A percentile compares a stretch with the other conserved stretches of the same genome.
Conservation (phyloP, 2,797 vertebrate species). For the Gymnothorax reevesii region DNA sequence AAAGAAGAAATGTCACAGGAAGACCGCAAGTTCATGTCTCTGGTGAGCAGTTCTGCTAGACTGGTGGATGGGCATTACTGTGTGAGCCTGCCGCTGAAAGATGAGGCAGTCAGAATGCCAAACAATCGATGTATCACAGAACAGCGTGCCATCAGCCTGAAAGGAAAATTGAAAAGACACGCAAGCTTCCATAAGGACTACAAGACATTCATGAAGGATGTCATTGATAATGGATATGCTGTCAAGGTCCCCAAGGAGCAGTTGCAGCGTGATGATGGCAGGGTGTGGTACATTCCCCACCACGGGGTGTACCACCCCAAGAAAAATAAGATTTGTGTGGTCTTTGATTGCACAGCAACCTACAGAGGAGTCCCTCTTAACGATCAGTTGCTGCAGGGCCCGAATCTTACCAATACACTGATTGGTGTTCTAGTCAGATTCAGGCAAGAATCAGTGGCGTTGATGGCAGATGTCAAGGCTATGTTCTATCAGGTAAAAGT, state of each 20-base stretch:
- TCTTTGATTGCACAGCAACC: slow-evolving; percentile 9
- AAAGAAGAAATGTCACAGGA: background rate
- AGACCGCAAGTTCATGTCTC: background rate
- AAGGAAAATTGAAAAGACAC: background rate
- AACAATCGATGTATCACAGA: background rate
- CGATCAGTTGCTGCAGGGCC: background rate
- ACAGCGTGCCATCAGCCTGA: background rate
- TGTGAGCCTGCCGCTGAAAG: background rate
- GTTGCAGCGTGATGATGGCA: too few species aligned
- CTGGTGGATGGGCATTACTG: slow-evolving; percentile 18
- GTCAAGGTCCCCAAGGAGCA: background rate
- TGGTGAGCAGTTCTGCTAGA: too few species aligned
- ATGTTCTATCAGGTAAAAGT: slow-evolving; percentile 19
- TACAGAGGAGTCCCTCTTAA: slow-evolving; percentile 1
- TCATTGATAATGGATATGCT: background rate
- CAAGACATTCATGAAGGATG: background rate
- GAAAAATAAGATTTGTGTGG: background rate
- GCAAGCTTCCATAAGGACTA: slow-evolving; percentile 2
- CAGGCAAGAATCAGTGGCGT: background rate
- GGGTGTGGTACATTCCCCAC: too few species aligned
- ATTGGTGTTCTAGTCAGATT: slow-evolving; percentile 9
- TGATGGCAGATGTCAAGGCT: slow-evolving; percentile 1
- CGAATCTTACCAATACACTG: background rate
- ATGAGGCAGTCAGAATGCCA: background rate
- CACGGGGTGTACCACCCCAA: too few species aligned